These are phyloP conservation scores for Scyliorhinus canicula DNA, from an alignment of 2,797 vertebrate species.

Conservation along the genomic window DNA sequence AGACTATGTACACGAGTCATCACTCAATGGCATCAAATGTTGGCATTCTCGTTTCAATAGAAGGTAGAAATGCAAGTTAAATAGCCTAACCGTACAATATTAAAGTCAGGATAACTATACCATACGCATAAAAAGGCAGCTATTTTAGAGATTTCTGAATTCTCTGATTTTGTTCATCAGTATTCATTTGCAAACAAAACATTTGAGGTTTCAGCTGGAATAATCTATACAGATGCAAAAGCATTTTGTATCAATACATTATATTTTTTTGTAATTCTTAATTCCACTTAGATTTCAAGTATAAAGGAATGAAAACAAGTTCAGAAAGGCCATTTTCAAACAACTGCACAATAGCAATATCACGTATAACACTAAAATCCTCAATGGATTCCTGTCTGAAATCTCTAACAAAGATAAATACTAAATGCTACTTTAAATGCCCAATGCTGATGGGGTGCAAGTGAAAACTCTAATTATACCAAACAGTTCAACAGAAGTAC, in stretches of 20 bases:
- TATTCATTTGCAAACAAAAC: not conserved
- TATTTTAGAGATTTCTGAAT: not conserved
- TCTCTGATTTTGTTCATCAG: not conserved
- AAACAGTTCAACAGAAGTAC: not conserved
- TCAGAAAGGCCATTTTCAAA: not conserved
- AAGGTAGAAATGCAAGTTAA: not conserved
- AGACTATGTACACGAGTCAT: not conserved
- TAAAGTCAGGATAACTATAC: not conserved
- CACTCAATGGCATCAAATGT: not conserved
- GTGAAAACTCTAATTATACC: not conserved
- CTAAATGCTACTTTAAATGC: not conserved
- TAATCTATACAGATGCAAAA: not conserved
- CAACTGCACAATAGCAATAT: not conserved
- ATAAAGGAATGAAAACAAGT: not conserved
- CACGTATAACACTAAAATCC: not conserved
- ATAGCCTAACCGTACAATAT: not conserved
- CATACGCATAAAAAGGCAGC: not conserved
- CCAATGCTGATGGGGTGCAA: not conserved
- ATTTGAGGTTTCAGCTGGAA: not conserved
- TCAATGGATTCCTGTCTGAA: not conserved
- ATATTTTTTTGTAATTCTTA: not conserved
- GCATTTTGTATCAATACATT: not conserved
- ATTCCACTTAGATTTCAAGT: slow-evolving; percentile 19
- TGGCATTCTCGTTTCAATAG: no score
- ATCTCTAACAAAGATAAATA: not conserved